Base-by-base conservation (phyloP, 2,113 vertebrate genomes). In the Lasiurus borealis region DNA sequence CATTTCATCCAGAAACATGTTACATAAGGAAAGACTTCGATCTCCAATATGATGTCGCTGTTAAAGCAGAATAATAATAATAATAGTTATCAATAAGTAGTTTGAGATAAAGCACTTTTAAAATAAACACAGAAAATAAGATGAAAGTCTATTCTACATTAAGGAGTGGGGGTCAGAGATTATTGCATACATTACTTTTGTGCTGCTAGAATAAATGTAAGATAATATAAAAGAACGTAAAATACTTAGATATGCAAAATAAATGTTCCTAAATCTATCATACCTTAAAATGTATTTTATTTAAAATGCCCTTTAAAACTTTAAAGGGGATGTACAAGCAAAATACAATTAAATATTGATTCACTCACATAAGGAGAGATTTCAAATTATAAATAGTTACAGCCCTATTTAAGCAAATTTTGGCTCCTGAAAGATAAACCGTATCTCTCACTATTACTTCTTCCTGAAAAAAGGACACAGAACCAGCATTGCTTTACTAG, bases 1-100 rank as follows among this genome's bases (percentile, higher is more conserved):
- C 99, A 99, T 99, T 98, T 99, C 99, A 94, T 99, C 99, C 98
- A 99, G 97, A 98, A 99, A 99, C 99, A 99, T 99, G 98, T 99
- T 99, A 97, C 99, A 99, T 95, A 99, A 97, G 11, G 99, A 99
- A 73, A 99, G 99, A 95, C 99, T 99, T 21, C 99, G 99, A 85
- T 99, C 99, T 18, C 99, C 99, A 97, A 99, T 99, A 96, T 99
- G 99, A 98, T 99, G 99, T 64, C 99, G 98, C 99, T 99, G 87
- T 94, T 14, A 83, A 97, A 85, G 27, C 77, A 68, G 21, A 69
- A 91, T 29, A 95, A 50, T 0, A 76, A 69, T 40, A 40, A 40
- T 57, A 68, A 87, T 27, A 2, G 50, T 95, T 77, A 87, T 0
- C 95, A 90, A 10, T 87, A 88, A 88, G n/a, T 11, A 72, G n/a